phyloP scores from a whole-genome alignment of 1,140 invertebrate genomes.

The Hirudo medicinalis region DNA sequence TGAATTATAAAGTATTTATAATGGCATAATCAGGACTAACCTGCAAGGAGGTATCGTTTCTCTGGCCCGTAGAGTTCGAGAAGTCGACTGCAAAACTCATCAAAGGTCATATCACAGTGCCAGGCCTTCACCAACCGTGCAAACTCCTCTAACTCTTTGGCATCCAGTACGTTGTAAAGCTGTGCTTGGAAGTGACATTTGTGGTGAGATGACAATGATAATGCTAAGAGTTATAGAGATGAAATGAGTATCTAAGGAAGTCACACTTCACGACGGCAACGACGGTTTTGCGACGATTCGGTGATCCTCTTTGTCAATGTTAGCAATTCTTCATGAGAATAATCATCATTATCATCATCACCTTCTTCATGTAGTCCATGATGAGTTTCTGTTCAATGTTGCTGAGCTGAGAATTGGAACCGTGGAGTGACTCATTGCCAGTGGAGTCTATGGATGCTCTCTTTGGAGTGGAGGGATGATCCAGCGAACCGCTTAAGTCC shows the following conservation, averaged over 20 bases:
- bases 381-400: conserved; percentile 26
- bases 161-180: conserved; percentile 35
- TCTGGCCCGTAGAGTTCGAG: conserved; percentile 36
- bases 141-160: conserved; percentile 37
- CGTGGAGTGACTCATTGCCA: too few relatives aligned
- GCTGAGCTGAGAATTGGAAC: conserved; percentile 17
- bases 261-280: too few relatives aligned
- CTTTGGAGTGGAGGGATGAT: too few relatives aligned
- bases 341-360: conserved; percentile 14
- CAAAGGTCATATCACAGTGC: conserved; percentile 33
- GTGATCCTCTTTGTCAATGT: too few relatives aligned
- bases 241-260: neutral
- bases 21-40: conserved; percentile 26
- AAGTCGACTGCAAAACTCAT: conserved; percentile 39
- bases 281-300: too few relatives aligned
- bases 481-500: too few relatives aligned
- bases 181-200: conserved; percentile 21
- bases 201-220: too few relatives aligned
- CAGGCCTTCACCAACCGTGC: conserved; percentile 33
- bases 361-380: conserved; percentile 31
- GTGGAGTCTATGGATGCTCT: too few relatives aligned
- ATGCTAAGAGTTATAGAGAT: neutral
- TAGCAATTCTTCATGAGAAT: too few relatives aligned
- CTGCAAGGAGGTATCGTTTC: conserved; percentile 35
- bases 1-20: neutral